Evolutionary conservation across 1,140 invertebrate genomes (phyloP).

Genomic region (Campoletis sonorensis): DNA sequence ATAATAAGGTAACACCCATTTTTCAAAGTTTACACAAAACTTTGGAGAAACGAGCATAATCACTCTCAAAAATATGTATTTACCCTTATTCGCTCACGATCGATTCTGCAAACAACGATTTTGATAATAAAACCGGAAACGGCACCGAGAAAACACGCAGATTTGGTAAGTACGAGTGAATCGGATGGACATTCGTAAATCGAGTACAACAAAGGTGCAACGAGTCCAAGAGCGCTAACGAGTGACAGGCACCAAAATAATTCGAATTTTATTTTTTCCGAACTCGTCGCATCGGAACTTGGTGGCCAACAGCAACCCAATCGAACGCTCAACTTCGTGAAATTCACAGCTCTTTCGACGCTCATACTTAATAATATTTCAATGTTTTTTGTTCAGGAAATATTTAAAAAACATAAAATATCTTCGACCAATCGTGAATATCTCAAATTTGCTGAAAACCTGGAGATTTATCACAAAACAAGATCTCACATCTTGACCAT

Average conservation of each 20-base stretch:
- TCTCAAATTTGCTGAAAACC: too few relatives aligned
- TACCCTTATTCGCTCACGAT: constrained; percentile 50
- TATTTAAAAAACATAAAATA: too few relatives aligned
- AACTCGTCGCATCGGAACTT: constrained; percentile 1
- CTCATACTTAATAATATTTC: constrained; percentile 11
- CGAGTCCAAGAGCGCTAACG: background rate
- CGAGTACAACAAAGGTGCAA: constrained; percentile 9
- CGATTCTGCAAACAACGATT: constrained; percentile 17
- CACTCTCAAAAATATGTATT: too few relatives aligned
- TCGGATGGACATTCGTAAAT: constrained; percentile 26
- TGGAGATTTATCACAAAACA: too few relatives aligned
- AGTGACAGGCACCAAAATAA: background rate
- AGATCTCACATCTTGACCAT: too few relatives aligned
- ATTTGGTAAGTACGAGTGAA: constrained; percentile 16
- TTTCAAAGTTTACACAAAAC: too few relatives aligned
- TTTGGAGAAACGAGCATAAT: too few relatives aligned
- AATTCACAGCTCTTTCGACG: constrained; percentile 36
- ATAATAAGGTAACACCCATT: too few relatives aligned
- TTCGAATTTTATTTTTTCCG: background rate
- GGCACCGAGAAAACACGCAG: constrained; percentile 38
- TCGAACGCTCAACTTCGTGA: constrained; percentile 40
- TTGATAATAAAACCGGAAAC: constrained; percentile 40
- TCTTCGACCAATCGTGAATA: too few relatives aligned
- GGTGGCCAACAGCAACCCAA: constrained; percentile 52
- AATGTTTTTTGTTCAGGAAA: background rate